These are phyloP conservation scores for Leptodactylus fuscus DNA, from an alignment of 2,113 vertebrate genomes.

Conservation along the genomic window DNA sequence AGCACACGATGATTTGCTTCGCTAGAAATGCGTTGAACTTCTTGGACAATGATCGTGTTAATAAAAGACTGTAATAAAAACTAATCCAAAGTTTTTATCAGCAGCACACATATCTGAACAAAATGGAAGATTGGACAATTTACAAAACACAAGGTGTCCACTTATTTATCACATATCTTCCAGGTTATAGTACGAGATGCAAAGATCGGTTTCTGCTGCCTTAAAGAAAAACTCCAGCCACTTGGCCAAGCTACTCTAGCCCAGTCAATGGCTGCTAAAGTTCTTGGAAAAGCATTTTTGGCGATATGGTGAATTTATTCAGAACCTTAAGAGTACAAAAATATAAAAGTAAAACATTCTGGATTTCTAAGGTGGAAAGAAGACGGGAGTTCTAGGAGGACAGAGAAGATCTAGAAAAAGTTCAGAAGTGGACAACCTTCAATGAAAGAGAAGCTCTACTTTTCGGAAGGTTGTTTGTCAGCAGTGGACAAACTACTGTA, in stretches of 20 bases:
- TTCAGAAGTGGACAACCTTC: too few relatives aligned
- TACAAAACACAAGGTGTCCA: not conserved
- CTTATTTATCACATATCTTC: not conserved
- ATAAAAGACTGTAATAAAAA: constrained; percentile 14
- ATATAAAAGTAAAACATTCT: too few relatives aligned
- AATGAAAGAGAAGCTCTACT: too few relatives aligned
- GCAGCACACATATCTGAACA: not conserved
- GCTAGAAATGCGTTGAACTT: not conserved
- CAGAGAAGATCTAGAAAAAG: too few relatives aligned
- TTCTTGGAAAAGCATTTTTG: not conserved
- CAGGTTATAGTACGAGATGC: not conserved
- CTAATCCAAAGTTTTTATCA: not conserved
- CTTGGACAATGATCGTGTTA: not conserved
- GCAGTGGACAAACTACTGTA: too few relatives aligned
- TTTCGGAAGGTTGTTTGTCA: too few relatives aligned
- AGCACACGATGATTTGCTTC: not conserved
- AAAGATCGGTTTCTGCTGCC: not conserved
- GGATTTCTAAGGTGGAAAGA: too few relatives aligned
- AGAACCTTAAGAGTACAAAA: too few relatives aligned
- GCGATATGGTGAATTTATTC: too few relatives aligned
- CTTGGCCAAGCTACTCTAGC: not conserved
- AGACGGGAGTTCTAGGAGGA: too few relatives aligned
- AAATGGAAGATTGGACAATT: not conserved
- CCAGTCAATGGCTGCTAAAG: not conserved
- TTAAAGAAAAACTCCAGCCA: not conserved